Conservation (phyloP, 2,888 invertebrate species). For the Agrilus mali region DNA sequence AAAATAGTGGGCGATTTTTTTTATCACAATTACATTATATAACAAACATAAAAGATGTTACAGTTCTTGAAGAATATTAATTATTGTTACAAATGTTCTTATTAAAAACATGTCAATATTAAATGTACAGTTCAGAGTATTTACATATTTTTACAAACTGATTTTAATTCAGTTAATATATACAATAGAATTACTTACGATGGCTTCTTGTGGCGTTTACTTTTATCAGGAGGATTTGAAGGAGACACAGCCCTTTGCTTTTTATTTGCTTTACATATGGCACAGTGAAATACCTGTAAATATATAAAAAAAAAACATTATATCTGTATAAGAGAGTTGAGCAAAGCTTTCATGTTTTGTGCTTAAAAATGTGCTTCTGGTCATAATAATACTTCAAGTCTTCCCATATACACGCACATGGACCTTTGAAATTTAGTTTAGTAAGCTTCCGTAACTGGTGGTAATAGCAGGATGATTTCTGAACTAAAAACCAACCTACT, state of each 20-base stretch:
- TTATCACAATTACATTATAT: too few species aligned
- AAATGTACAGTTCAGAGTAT: constrained; percentile 22
- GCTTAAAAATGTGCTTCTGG: too few species aligned
- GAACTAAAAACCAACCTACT: too few species aligned
- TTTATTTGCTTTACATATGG: constrained; percentile 30
- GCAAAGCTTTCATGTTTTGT: too few species aligned
- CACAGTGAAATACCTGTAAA: constrained; percentile 36
- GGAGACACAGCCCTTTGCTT: constrained; percentile 20
- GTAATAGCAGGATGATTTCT: too few species aligned
- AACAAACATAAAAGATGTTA: too few species aligned
- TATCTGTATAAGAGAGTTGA: background rate
- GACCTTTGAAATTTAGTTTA: too few species aligned
- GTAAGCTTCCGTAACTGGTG: too few species aligned
- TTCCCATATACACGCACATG: too few species aligned
- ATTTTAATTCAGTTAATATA: constrained; percentile 10
- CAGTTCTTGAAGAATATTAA: background rate
- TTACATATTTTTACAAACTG: constrained; percentile 22
- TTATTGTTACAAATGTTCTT: constrained; percentile 15
- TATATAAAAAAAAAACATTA: constrained; percentile 6
- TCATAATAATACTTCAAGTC: too few species aligned
- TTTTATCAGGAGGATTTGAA: constrained; percentile 22
- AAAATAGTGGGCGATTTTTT: too few species aligned
- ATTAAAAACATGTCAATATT: constrained; percentile 16
- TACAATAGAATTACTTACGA: constrained; percentile 19
- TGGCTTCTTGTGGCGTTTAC: constrained; percentile 25